Percentiles rank a stretch among this genome's conserved stretches.
phyloP scores from a whole-genome alignment of 2,113 vertebrate species.

The Lepus timidus region DNA sequence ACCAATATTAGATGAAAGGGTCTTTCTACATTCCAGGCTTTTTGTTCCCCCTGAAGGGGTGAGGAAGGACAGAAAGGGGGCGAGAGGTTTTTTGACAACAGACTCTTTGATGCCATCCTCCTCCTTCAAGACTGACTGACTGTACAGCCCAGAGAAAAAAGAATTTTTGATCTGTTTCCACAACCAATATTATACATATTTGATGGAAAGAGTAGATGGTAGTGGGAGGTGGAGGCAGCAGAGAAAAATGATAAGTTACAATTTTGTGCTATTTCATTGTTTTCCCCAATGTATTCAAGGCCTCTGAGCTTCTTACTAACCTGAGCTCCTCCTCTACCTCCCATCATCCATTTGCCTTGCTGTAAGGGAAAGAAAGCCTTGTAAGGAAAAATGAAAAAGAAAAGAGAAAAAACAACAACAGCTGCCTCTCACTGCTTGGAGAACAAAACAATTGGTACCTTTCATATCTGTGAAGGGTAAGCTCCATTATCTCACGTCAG shows the following conservation, averaged over 20 bases:
- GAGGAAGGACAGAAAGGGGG: neutral
- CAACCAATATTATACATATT: conserved; percentile 9
- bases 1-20: conserved; percentile 62
- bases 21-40: neutral
- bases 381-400: neutral
- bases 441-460: conserved; percentile 53
- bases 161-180: conserved; percentile 13
- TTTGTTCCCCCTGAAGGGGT: neutral
- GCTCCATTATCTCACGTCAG: neutral
- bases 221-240: neutral
- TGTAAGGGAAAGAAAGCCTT: conserved; percentile 37
- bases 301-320: neutral
- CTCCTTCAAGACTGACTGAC: conserved; percentile 8
- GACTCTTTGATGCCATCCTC: conserved; percentile 50
- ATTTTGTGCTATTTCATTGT: conserved; percentile 43
- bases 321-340: neutral
- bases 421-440: conserved; percentile 28
- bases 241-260: conserved; percentile 44
- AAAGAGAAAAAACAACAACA: neutral
- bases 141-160: conserved; percentile 34
- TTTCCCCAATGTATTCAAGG: neutral
- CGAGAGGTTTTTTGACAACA: neutral
- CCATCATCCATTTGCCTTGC: neutral
- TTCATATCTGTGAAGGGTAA: conserved; percentile 52
- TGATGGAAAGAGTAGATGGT: neutral